Base-by-base conservation (phyloP, 2,797 vertebrate genomes). In the Acanthurus lineatus region DNA sequence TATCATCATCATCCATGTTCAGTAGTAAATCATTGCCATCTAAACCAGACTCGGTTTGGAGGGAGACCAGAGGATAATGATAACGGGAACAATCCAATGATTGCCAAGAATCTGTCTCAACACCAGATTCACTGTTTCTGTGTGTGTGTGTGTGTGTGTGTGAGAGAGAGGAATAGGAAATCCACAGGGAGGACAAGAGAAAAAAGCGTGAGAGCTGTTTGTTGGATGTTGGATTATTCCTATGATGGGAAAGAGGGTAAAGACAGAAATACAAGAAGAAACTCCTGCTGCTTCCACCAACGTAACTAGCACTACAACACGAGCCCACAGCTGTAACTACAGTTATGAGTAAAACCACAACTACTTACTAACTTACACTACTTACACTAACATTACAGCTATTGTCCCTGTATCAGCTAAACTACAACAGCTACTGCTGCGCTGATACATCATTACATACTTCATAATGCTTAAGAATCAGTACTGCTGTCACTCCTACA, bases 181-280 rank as follows among this genome's bases (percentile, higher is more conserved):
- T 86, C 91, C 84, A 84, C 51, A 5, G 93, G 89, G 88, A 88
- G 44, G 45, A 69, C 49, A 56, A 54, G 52, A 81, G 69, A 53
- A 52, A 77, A 76, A 85, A 92, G 83, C 81, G 56, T 92, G 92
- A 93, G 92, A 89, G 90, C 74, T 90, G 90, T 92, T 92, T 90
- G 88, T 32, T 32, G 28, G 28, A 86, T 80, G 86, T 88, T 81
- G 85, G 86, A 91, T 89, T 84, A 86, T 10, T 64, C 4, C 9
- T 16, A 73, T 15, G 91, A 86, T 90, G 91, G 86, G 86, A 91
- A 91, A 63, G 48, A 79, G 73, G 16, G 62, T 47, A 58, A 64
- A 70, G 78, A 82, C 67, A 89, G 54, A 86, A 86, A 84, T 78
- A 89, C 82, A 81, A 77, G 65, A 67, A 49, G 65, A 77, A 35